Evolutionary conservation across 1,140 invertebrate species (phyloP).

Genomic region (Nixonia krombeini): DNA sequence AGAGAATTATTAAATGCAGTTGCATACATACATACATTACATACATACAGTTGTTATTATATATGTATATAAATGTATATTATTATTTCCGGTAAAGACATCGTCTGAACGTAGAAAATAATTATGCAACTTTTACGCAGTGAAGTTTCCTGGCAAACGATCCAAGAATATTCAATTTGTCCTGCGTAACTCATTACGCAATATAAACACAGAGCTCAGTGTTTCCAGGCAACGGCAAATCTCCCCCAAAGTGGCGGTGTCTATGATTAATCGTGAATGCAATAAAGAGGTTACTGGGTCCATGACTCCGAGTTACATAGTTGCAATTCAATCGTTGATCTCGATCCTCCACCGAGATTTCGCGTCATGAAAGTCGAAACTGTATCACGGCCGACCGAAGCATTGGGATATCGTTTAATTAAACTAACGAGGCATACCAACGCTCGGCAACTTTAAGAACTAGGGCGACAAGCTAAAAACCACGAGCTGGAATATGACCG

Average conservation of each 20-base stretch:
- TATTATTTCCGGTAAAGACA: too few relatives aligned
- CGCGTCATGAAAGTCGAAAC: conserved; percentile 16
- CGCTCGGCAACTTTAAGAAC: conserved; percentile 31
- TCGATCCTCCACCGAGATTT: conserved; percentile 25
- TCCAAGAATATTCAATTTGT: too few relatives aligned
- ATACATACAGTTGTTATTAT: too few relatives aligned
- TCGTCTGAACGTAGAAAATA: too few relatives aligned
- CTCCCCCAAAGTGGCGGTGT: conserved; percentile 20
- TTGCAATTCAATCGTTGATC: conserved; percentile 25
- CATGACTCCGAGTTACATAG: conserved; percentile 1
- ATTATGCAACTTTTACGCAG: too few relatives aligned
- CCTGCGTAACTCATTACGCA: too few relatives aligned
- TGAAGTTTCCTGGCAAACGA: too few relatives aligned
- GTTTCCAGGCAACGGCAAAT: conserved; percentile 10
- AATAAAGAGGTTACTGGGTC: conserved; percentile 33
- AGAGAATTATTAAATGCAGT: too few relatives aligned
- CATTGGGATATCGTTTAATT: conserved; percentile 34
- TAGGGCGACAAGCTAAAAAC: conserved; percentile 20
- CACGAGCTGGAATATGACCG: too few relatives aligned
- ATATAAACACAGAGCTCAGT: too few relatives aligned
- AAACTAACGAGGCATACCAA: conserved; percentile 31
- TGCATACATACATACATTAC: too few relatives aligned
- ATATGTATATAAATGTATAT: too few relatives aligned
- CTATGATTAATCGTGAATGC: conserved; percentile 22
- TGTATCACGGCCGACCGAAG: conserved; percentile 14